Conservation (phyloP, 1,140 invertebrate species). For the Psilanteris sp. region DNA sequence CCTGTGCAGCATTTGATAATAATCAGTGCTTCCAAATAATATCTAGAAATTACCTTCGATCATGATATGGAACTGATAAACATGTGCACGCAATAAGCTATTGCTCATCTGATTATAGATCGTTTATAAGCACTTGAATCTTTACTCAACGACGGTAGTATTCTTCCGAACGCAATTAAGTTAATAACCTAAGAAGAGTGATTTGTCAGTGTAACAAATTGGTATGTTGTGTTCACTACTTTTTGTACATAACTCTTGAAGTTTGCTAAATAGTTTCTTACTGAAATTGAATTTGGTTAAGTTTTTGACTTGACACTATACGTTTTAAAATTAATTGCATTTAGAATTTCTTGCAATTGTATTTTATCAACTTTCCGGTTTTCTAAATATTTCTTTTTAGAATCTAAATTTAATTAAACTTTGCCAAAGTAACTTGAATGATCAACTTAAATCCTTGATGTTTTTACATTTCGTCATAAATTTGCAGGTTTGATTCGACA, state of each 20-base stretch:
- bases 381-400: slow-evolving; percentile 2
- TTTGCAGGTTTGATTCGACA: slow-evolving; percentile 50
- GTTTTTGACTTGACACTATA: slow-evolving; percentile 13
- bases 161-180: slow-evolving; percentile 38
- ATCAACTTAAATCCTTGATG: neutral
- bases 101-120: slow-evolving; percentile 55
- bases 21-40: slow-evolving; percentile 55
- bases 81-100: slow-evolving; percentile 48
- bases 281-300: slow-evolving; percentile 14
- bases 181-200: slow-evolving; percentile 28
- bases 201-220: slow-evolving; percentile 32
- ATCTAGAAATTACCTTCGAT: slow-evolving; percentile 57
- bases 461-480: neutral
- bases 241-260: slow-evolving; percentile 3
- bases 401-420: slow-evolving; percentile 11
- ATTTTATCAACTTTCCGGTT: neutral
- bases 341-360: neutral
- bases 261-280: slow-evolving; percentile 16
- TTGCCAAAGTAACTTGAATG: neutral
- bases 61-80: slow-evolving; percentile 53
- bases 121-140: slow-evolving; percentile 52
- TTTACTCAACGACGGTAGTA: slow-evolving; percentile 24
- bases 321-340: slow-evolving; percentile 7
- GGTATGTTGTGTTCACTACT: slow-evolving; percentile 32
- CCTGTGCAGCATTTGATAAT: slow-evolving; percentile 35